phyloP scores from a whole-genome alignment of 2,797 vertebrate species.

The Pangasius djambal region DNA sequence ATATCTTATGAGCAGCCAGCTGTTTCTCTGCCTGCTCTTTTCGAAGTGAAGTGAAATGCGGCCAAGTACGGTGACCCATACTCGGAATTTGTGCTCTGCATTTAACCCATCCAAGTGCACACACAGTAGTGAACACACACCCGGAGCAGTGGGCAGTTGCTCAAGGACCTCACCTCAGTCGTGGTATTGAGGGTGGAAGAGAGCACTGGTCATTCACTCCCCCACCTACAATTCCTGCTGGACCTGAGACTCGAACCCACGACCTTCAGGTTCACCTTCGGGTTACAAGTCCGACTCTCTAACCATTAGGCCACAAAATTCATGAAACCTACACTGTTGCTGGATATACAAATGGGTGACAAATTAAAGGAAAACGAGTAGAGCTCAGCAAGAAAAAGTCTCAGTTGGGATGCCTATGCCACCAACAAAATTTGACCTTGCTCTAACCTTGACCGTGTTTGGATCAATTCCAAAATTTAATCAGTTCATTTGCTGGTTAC shows the following conservation, averaged over 20 bases:
- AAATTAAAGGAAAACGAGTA: neutral
- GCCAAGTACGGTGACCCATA: no score
- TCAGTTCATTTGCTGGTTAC: neutral
- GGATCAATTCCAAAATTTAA: neutral
- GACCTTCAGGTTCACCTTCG: no score
- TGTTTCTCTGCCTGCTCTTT: neutral
- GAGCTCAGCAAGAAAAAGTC: neutral
- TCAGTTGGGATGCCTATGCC: neutral
- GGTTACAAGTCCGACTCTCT: no score
- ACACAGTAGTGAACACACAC: no score
- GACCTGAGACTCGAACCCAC: no score
- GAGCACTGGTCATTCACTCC: no score
- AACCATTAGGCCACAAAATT: neutral
- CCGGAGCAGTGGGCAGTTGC: no score
- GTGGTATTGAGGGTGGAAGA: no score
- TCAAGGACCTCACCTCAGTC: no score
- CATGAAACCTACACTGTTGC: neutral
- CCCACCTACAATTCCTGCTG: no score
- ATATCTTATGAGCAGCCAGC: neutral
- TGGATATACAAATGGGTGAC: neutral
- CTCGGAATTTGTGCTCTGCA: no score
- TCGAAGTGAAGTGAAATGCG: neutral
- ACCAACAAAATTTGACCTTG: neutral
- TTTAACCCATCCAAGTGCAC: no score
- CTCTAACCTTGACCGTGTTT: neutral